phyloP scores from a whole-genome alignment of 1,140 invertebrate genomes.

The Drosophila aff. region DNA sequence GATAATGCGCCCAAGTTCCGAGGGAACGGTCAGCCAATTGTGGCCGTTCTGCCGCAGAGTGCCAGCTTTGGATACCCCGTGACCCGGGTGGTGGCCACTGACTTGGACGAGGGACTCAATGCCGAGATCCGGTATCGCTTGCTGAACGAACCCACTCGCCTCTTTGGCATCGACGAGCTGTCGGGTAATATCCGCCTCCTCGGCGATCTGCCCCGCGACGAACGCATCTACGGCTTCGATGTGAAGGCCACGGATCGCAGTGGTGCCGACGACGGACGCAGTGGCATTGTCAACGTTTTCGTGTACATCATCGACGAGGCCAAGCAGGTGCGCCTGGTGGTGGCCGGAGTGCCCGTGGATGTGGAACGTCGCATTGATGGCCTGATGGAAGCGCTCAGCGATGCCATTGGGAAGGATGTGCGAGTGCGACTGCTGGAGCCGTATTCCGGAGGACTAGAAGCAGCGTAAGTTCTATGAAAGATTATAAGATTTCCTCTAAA shows the following conservation, averaged over 20 bases:
- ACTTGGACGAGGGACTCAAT: conserved; percentile 91
- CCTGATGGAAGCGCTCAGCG: conserved; percentile 89
- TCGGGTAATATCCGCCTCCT: conserved; percentile 91
- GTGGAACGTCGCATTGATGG: conserved; percentile 90
- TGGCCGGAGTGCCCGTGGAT: conserved; percentile 90
- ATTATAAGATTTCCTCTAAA: not conserved
- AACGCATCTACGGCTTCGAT: conserved; percentile 92
- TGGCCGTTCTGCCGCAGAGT: conserved; percentile 91
- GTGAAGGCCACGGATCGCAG: conserved; percentile 93
- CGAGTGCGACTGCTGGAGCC: conserved; percentile 91
- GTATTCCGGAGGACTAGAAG: conserved; percentile 87
- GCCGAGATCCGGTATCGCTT: conserved; percentile 93
- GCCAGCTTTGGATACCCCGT: conserved; percentile 93
- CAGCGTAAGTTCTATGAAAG: conserved; percentile 87
- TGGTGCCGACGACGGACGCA: conserved; percentile 91
- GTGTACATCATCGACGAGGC: conserved; percentile 93
- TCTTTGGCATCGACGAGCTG: conserved; percentile 91
- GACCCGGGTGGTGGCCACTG: conserved; percentile 89
- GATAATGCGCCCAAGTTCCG: conserved; percentile 92
- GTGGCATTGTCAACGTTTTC: conserved; percentile 93
- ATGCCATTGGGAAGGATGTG: conserved; percentile 91
- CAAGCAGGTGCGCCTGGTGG: conserved; percentile 91
- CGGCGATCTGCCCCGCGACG: conserved; percentile 87
- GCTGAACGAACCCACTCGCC: conserved; percentile 88
- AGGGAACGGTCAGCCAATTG: conserved; percentile 89